Base-by-base conservation (phyloP, 1,140 invertebrate species). In the Scaptodrosophila lebanonensis region DNA sequence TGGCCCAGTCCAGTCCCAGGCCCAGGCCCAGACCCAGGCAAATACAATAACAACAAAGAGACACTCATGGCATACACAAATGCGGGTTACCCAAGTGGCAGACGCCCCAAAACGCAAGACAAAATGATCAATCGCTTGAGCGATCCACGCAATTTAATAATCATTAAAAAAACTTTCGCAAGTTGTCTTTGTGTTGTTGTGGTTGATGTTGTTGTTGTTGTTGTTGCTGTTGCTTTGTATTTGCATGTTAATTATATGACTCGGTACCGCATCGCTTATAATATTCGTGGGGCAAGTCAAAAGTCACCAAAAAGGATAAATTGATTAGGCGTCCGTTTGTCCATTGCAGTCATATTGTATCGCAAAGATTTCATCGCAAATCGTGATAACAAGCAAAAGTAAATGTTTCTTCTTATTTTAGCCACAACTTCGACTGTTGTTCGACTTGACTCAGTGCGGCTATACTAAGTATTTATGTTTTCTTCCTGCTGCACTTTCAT, bases 401-500 rank as follows among this genome's bases (percentile, higher is more conserved):
- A 38, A 16, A 38, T 7, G 15, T 25, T 25, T 25, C 8, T 25
- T 3, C 8, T 25, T 25, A n/a, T 25, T 25, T 25, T 25, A n/a
- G 27, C 30, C 25, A 29, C 25, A 44, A 44, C 42, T 44, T 44
- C 30, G 42, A 44, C 42, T 44, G 9, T 25, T 25, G 22, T 25
- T n/a, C n/a, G n/a, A n/a, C n/a, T n/a, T n/a, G n/a, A n/a, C n/a
- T n/a, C n/a, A n/a, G 8, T 25, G 8, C 22, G 22, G 22, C 8
- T 8, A 25, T 25, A 25, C 3, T 12, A 20, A 27, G 32, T 44
- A 7, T 45, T 30, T 36, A 20, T 39, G 13, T 35, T 54, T 39
- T 45, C 43, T 47, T 56, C 43, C 53, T 56, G 25, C 2, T 70
- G 66, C 66, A 70, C 66, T 70, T 70, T 70, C 66, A 70, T 70